A percentile compares a stretch with the other conserved stretches of the same genome.
Evolutionary conservation across 2,113 vertebrate species (phyloP).

Genomic region (Ploceus nigricollis): DNA sequence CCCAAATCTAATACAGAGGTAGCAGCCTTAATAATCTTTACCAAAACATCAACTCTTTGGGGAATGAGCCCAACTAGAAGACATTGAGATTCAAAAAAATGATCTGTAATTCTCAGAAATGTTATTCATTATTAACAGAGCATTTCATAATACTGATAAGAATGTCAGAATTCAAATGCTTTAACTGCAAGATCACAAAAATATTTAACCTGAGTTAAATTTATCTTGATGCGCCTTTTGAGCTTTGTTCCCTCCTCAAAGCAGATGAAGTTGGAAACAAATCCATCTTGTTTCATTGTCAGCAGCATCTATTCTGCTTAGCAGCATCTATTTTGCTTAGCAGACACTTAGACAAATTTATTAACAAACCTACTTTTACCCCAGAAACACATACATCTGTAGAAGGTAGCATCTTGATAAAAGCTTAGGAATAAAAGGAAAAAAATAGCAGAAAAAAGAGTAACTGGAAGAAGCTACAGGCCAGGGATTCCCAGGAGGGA

Average conservation of each 20-base stretch:
- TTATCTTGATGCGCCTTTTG: background rate
- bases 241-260: background rate
- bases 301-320: background rate
- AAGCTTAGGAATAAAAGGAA: background rate
- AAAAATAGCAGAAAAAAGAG: background rate
- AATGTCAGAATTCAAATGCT: slow-evolving; percentile 8
- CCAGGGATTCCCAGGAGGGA: background rate
- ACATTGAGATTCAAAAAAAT: background rate
- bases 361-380: slow-evolving; percentile 30
- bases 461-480: background rate
- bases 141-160: slow-evolving; percentile 1
- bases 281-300: background rate
- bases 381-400: background rate
- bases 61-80: background rate
- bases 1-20: background rate
- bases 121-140: slow-evolving; percentile 15
- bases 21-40: background rate
- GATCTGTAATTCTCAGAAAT: background rate
- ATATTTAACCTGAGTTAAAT: slow-evolving; percentile 40
- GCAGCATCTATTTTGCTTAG: background rate
- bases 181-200: slow-evolving; percentile 1
- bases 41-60: background rate
- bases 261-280: background rate
- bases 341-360: background rate
- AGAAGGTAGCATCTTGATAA: background rate